Conservation (phyloP, 64 coral and sea anemone species). For the Dendronephthya gigantea region DNA sequence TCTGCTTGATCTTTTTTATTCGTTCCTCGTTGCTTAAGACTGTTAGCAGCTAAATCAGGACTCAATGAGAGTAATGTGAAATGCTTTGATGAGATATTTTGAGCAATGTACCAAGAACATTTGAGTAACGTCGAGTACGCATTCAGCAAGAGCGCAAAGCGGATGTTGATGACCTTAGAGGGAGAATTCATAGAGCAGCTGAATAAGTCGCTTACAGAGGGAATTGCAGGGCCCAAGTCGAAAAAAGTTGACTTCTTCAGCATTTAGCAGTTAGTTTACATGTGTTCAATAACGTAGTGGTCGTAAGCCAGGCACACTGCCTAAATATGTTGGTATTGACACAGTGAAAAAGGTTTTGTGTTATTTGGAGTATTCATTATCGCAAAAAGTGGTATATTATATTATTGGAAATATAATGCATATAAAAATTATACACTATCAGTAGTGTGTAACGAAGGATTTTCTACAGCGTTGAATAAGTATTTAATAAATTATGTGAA, state of each 20-base stretch:
- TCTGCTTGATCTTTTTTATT: background rate
- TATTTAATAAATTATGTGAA: too few relatives aligned
- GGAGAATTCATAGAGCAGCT: conserved; percentile 23
- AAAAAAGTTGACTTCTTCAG: conserved; percentile 22
- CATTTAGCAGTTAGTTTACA: conserved; percentile 19
- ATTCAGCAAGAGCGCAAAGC: conserved; percentile 19
- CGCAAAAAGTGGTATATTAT: conserved; percentile 6
- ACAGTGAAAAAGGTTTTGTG: conserved; percentile 21
- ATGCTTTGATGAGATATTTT: conserved; percentile 22
- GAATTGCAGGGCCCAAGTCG: background rate
- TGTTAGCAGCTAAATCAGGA: background rate
- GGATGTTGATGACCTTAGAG: background rate
- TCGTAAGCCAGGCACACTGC: conserved; percentile 22
- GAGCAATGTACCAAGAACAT: conserved; percentile 13
- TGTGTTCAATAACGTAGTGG: conserved; percentile 16
- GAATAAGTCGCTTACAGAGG: conserved; percentile 10
- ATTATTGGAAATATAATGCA: background rate
- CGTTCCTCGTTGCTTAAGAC: background rate
- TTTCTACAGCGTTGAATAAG: too few relatives aligned
- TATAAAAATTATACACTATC: too few relatives aligned
- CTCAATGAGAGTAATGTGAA: background rate
- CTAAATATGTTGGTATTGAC: conserved; percentile 3
- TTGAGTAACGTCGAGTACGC: background rate
- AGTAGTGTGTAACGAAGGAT: too few relatives aligned
- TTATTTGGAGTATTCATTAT: conserved; percentile 13